Conservation (phyloP, 2,113 vertebrate genomes). For the Paedocypris sp. region DNA sequence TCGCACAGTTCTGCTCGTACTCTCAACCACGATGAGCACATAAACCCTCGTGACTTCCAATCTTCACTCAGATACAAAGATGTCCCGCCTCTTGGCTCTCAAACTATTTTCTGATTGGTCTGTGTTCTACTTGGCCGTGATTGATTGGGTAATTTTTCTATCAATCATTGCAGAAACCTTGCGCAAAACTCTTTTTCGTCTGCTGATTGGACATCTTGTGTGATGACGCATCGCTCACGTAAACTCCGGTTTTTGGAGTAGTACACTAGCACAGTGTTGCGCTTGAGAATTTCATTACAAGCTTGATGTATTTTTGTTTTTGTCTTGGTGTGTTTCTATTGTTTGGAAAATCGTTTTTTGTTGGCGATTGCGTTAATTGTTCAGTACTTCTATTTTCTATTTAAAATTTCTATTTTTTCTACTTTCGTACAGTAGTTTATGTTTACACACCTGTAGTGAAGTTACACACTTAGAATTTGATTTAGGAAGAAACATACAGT, state of each 20-base stretch:
- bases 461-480: neutral
- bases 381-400: too few relatives aligned
- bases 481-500: constrained; percentile 14
- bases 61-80: constrained; percentile 17
- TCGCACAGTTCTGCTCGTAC: neutral
- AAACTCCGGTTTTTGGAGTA: neutral
- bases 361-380: too few relatives aligned
- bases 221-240: too few relatives aligned
- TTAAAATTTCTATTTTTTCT: too few relatives aligned
- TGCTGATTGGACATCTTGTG: neutral
- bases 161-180: constrained; percentile 1
- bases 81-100: constrained; percentile 1
- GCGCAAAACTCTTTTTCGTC: too few relatives aligned
- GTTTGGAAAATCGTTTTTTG: too few relatives aligned
- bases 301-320: too few relatives aligned
- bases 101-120: neutral
- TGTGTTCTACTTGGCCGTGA: neutral
- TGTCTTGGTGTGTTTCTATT: neutral
- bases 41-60: constrained; percentile 21
- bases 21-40: constrained; percentile 23
- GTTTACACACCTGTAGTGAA: neutral
- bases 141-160: neutral
- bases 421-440: too few relatives aligned
- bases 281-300: too few relatives aligned
- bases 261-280: too few relatives aligned